A percentile compares a stretch with the other conserved stretches of the same genome.
Conservation (phyloP, 2,113 vertebrate genomes). For the Hipposideros armiger region DNA sequence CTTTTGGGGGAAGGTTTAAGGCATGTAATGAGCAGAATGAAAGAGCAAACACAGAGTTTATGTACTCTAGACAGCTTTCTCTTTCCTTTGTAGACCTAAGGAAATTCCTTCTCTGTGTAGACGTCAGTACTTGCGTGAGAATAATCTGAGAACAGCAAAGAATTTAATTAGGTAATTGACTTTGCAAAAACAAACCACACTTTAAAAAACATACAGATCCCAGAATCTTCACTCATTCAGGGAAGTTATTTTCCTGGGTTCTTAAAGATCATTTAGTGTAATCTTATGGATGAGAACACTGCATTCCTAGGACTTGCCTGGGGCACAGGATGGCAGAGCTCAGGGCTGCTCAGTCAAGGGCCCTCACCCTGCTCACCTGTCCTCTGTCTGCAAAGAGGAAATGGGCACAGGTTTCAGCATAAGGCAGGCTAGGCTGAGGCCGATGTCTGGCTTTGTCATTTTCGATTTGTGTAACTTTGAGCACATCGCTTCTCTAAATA, state of each 20-base stretch:
- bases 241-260: slow-evolving; percentile 68
- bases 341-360: background rate
- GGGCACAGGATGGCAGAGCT: background rate
- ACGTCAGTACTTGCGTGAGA: slow-evolving; percentile 42
- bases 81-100: slow-evolving; percentile 30
- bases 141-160: slow-evolving; percentile 57
- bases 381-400: background rate
- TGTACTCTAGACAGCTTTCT: background rate
- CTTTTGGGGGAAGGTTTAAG: background rate
- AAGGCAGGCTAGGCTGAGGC: background rate
- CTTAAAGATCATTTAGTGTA: slow-evolving; percentile 47
- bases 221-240: slow-evolving; percentile 57
- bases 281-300: slow-evolving; percentile 20
- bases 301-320: background rate
- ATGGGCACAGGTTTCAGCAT: background rate
- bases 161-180: slow-evolving; percentile 70
- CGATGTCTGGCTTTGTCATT: background rate
- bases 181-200: slow-evolving; percentile 71
- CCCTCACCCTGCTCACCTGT: background rate
- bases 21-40: background rate
- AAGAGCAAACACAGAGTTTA: background rate
- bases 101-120: slow-evolving; percentile 54
- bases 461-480: slow-evolving; percentile 26
- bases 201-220: slow-evolving; percentile 73
- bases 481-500: background rate